Evolutionary conservation across 2,797 vertebrate species (phyloP).

Genomic region (Cirrhinus mrigala): DNA sequence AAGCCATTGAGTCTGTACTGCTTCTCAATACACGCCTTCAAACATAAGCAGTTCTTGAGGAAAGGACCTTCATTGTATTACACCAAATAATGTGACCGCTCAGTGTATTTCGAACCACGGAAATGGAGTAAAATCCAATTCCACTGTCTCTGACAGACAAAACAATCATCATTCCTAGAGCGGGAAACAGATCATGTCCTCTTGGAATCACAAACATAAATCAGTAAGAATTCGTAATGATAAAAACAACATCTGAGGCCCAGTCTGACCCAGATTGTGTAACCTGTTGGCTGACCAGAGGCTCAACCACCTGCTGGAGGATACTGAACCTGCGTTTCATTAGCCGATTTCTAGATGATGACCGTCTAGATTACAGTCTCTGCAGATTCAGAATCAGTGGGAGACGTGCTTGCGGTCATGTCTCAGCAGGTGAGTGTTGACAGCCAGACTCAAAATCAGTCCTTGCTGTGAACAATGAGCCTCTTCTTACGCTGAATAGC

Average conservation of each 20-base stretch:
- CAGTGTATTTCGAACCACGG: background rate
- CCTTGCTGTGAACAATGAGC: background rate
- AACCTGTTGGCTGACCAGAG: conserved; percentile 54
- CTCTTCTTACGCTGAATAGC: background rate
- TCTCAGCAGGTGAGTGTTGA: background rate
- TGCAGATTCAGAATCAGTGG: background rate
- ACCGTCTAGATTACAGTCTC: background rate
- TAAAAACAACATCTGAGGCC: conserved; percentile 30
- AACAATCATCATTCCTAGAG: conserved; percentile 22
- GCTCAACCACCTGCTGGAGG: conserved; percentile 57
- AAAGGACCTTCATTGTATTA: conserved; percentile 1
- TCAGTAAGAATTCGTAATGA: conserved; percentile 21
- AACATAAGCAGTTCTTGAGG: background rate
- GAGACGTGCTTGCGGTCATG: background rate
- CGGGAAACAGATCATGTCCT: background rate
- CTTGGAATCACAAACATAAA: conserved; percentile 3
- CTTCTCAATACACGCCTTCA: background rate
- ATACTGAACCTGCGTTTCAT: background rate
- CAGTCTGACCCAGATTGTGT: conserved; percentile 65
- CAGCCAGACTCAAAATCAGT: background rate
- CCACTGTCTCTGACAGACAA: background rate
- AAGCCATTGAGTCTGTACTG: conserved; percentile 13
- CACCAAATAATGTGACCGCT: conserved; percentile 9
- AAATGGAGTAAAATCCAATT: background rate
- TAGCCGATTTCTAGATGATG: background rate